phyloP scores from a whole-genome alignment of 1,140 invertebrate genomes.

The Drosophila pruinosa region DNA sequence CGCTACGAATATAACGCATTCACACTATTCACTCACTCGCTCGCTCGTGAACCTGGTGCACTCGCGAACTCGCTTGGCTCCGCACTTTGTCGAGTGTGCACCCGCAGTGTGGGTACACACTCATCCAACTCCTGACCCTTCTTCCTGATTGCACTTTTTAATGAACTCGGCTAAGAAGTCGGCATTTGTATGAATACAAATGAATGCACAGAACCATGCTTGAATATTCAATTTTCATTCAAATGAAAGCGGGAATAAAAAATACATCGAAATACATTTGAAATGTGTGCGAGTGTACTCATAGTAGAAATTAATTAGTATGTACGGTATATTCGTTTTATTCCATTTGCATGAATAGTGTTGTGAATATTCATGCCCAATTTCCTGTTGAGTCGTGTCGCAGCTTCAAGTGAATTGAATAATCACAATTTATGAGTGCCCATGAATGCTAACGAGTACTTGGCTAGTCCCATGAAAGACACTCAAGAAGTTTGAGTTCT shows the following conservation, averaged over 20 bases:
- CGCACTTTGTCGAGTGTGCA: conserved; percentile 14
- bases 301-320: not conserved
- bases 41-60: conserved; percentile 42
- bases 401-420: conserved; percentile 4
- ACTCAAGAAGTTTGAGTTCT: conserved; percentile 21
- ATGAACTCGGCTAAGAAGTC: not conserved
- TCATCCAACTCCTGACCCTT: not conserved
- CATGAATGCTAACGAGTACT: conserved; percentile 9
- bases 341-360: not conserved
- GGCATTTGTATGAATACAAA: not conserved
- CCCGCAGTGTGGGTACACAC: conserved; percentile 3
- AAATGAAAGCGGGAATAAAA: not conserved
- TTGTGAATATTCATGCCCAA: not conserved
- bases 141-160: not conserved
- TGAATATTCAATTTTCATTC: conserved; percentile 1
- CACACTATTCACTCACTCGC: conserved; percentile 77
- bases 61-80: conserved; percentile 20
- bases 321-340: not conserved
- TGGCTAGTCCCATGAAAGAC: conserved; percentile 6
- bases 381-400: not conserved
- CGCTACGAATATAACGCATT: conserved; percentile 81
- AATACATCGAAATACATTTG: not conserved
- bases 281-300: not conserved
- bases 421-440: not conserved
- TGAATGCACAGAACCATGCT: not conserved